Evolutionary conservation across 2,113 vertebrate species (phyloP).

Genomic region (Sciurus niger): DNA sequence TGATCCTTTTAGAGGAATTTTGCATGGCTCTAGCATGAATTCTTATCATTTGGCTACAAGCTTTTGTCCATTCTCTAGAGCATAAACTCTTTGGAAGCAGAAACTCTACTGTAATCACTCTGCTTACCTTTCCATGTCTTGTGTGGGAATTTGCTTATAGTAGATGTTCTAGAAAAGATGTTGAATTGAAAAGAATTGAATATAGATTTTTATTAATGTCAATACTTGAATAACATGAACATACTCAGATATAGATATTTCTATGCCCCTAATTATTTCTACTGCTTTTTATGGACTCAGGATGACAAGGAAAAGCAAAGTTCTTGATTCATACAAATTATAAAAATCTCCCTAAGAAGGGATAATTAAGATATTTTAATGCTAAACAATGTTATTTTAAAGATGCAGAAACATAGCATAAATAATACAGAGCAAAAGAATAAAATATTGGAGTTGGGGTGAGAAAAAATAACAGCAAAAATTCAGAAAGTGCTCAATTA

Average conservation of each 20-base stretch:
- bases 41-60: background rate
- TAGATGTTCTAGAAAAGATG: background rate
- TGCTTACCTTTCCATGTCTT: background rate
- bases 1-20: background rate
- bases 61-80: background rate
- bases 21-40: background rate
- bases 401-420: background rate
- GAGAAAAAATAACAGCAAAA: background rate
- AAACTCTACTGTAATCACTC: background rate
- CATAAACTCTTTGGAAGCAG: background rate
- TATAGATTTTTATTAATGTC: background rate
- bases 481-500: background rate
- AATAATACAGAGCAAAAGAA: background rate
- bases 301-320: constrained; percentile 3
- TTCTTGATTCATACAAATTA: background rate
- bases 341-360: background rate
- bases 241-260: background rate
- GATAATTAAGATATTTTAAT: background rate
- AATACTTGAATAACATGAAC: background rate
- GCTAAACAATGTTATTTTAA: constrained; percentile 7
- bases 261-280: background rate
- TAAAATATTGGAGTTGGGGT: background rate
- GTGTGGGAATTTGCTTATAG: background rate
- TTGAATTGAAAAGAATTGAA: background rate
- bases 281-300: background rate